Evolutionary conservation across 1,140 invertebrate species (phyloP), one percentile per base, ranked within the genome.

Genomic region (Eumeta japonica): DNA sequence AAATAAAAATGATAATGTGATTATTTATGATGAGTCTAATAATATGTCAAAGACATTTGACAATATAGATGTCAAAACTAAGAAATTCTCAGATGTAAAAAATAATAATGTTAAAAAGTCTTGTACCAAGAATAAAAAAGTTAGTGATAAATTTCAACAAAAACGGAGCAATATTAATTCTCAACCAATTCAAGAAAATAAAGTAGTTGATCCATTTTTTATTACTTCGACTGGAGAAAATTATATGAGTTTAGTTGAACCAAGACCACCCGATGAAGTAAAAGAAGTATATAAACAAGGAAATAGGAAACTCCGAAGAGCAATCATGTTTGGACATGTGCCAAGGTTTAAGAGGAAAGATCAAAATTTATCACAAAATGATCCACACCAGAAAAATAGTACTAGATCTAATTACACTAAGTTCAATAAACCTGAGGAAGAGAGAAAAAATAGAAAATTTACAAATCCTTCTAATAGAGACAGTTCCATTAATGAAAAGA

Each of bases 131-230:
- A 57, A 65, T 47, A 35, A 28, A 10, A 70, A 65, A 51, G 60
- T 54, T 2, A 39, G 37, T 2, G 13, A 10, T 30, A 10, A 30
- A 30, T 11, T 14, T 11, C 10, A 30, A 30, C 5, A 10, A 13
- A 30, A 30, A 30, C 7, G 5, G 9, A 30, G 5, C 13, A 7
- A 7, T 4, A 5, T 12, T 17, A 17, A 13, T 17, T 15, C 33
- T 35, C 16, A 35, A n/a, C 45, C 48, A 15, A 17, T 40, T 11
- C 37, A 47, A 30, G 50, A 54, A 27, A 52, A 41, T 16, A 65
- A 65, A 52, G 42, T 66, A 20, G 58, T 77, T 4, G 81, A 82
- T 71, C 78, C 79, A 27, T 82, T 82, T 43, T 82, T 82, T 41
- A 71, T 80, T 9, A 82, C 79, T 10, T 60, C 76, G 27, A 73